phyloP scores from a whole-genome alignment of 2,113 vertebrate species.

The Phoxinus phoxinus region DNA sequence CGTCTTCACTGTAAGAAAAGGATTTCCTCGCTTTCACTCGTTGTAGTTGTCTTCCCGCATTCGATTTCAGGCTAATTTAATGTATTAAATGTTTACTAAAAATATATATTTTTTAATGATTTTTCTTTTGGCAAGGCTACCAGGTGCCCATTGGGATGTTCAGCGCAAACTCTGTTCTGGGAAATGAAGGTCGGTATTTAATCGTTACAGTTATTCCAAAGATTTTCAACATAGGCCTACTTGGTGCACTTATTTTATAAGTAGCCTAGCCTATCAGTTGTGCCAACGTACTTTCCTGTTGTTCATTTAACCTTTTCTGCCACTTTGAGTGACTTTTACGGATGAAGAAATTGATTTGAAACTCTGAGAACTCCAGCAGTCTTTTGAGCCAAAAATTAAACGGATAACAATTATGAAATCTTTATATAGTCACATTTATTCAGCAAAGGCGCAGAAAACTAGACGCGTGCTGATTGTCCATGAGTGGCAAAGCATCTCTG shows the following conservation, averaged over 20 bases:
- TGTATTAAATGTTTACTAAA: neutral
- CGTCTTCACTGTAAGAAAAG: neutral
- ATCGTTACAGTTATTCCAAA: neutral
- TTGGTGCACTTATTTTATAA: neutral
- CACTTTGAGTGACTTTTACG: neutral
- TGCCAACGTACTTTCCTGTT: neutral
- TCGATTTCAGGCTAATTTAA: neutral
- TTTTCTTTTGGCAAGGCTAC: neutral
- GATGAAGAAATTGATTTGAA: neutral
- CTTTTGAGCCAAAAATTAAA: too few species aligned
- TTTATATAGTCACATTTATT: neutral
- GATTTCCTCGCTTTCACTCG: neutral
- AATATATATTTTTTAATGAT: neutral
- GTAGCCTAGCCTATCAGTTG: neutral
- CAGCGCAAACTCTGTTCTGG: conserved; percentile 53
- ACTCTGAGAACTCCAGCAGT: neutral
- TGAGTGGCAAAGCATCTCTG: too few species aligned
- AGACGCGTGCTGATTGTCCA: too few species aligned
- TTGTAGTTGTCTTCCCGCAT: neutral
- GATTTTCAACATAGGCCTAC: neutral
- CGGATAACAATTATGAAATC: neutral
- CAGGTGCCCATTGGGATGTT: conserved; percentile 58
- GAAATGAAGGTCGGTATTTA: conserved; percentile 61
- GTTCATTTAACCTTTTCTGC: neutral
- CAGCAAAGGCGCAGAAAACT: neutral